phyloP scores from a whole-genome alignment of 2,113 vertebrate species.

The Lepus europaeus region DNA sequence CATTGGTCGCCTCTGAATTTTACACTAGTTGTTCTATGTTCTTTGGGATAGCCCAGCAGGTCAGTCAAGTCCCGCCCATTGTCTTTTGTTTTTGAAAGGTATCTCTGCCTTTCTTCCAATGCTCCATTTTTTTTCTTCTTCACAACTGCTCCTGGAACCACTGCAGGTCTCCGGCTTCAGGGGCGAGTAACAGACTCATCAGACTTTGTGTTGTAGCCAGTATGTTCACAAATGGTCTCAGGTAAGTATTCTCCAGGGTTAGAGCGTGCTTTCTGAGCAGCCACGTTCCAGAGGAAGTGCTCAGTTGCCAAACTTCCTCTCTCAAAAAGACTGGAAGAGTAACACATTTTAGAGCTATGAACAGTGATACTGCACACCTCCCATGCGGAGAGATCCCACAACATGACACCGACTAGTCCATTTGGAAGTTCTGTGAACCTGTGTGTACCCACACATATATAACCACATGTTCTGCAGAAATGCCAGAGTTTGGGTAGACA shows the following conservation, averaged over 20 bases:
- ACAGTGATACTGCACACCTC: conserved; percentile 85
- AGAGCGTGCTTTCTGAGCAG: conserved; percentile 92
- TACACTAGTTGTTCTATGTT: conserved; percentile 92
- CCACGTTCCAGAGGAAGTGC: conserved; percentile 88
- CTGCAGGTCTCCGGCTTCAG: conserved; percentile 87
- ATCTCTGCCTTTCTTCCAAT: conserved; percentile 87
- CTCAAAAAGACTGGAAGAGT: conserved; percentile 92
- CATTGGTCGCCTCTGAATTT: conserved; percentile 90
- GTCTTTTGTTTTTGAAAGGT: conserved; percentile 87
- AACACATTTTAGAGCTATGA: conserved; percentile 80
- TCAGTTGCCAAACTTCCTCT: conserved; percentile 90
- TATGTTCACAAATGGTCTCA: conserved; percentile 89
- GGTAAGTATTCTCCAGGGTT: conserved; percentile 88
- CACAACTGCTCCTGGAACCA: conserved; percentile 88
- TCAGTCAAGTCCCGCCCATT: conserved; percentile 87
- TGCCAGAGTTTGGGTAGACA: conserved; percentile 90
- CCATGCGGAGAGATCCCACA: conserved; percentile 94
- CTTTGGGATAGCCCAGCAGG: conserved; percentile 74
- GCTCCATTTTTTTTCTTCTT: conserved; percentile 93
- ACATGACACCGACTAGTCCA: conserved; percentile 91
- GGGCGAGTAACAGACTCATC: conserved; percentile 81
- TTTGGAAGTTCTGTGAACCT: conserved; percentile 93
- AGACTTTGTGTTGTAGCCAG: conserved; percentile 90
- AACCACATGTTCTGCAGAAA: conserved; percentile 93
- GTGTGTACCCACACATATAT: conserved; percentile 93